Conservation (phyloP, 1,140 invertebrate species). For the Drosophila kurseongensis region DNA sequence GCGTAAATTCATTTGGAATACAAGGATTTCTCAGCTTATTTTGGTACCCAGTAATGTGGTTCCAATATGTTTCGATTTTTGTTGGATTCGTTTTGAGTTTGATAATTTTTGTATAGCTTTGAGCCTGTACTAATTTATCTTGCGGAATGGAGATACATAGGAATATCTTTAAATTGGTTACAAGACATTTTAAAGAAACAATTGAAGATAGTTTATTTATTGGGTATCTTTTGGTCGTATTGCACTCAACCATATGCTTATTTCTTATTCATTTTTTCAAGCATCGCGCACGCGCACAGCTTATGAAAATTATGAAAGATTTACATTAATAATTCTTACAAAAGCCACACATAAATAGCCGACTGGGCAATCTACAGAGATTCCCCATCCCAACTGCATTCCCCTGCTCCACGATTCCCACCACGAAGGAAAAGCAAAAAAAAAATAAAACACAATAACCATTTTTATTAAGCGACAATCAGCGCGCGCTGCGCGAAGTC, state of each 20-base stretch:
- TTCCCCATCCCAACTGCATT: conserved; percentile 2
- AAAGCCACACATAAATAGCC: conserved; percentile 81
- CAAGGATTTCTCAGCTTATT: conserved; percentile 9
- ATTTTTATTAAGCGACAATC: conserved; percentile 83
- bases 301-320: conserved; percentile 83
- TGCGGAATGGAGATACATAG: no score
- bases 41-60: neutral
- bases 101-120: no score
- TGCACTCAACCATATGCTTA: neutral
- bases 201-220: no score
- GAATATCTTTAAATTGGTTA: no score
- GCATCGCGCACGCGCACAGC: conserved; percentile 74
- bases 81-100: no score
- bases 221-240: conserved; percentile 10
- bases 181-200: no score
- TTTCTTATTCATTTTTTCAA: conserved; percentile 8
- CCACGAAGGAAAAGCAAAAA: conserved; percentile 3
- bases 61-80: no score
- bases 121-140: no score
- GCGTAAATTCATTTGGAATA: conserved; percentile 18
- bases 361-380: conserved; percentile 51
- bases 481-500: conserved; percentile 71
- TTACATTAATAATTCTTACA: conserved; percentile 83
- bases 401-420: neutral
- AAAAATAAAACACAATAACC: conserved; percentile 73